Conservation (phyloP, 2,888 invertebrate genomes). For the Incurvaria masculella region DNA sequence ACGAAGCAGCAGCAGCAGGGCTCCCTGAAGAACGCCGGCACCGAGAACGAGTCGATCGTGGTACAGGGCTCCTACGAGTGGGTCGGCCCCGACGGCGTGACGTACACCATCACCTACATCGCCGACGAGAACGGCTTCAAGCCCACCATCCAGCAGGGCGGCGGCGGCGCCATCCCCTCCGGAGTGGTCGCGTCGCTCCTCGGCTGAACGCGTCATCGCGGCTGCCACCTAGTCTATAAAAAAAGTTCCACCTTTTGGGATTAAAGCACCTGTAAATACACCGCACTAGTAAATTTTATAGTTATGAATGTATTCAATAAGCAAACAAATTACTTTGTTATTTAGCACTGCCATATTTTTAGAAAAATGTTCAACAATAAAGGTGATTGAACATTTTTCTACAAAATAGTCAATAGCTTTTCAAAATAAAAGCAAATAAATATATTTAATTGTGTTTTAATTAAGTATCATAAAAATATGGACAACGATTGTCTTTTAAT, state of each 20-base stretch:
- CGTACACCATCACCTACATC: constrained; percentile 57
- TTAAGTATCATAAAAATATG: no score
- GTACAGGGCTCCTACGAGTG: constrained; percentile 51
- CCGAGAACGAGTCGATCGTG: constrained; percentile 48
- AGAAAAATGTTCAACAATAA: no score
- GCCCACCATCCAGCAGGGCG: constrained; percentile 42
- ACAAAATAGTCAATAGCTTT: no score
- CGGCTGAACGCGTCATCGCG: constrained; percentile 31
- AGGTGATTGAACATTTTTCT: no score
- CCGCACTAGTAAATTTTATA: neutral
- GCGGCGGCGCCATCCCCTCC: constrained; percentile 34
- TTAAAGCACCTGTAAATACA: neutral
- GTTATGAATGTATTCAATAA: no score
- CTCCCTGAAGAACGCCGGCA: constrained; percentile 44
- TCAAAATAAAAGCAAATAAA: no score
- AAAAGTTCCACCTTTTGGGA: neutral
- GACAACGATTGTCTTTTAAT: no score
- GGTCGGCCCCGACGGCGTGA: constrained; percentile 54
- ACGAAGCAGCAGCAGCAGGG: constrained; percentile 48
- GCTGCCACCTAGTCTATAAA: neutral
- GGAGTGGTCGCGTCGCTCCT: constrained; percentile 37
- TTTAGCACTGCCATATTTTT: no score
- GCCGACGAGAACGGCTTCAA: constrained; percentile 55
- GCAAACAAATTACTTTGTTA: no score
- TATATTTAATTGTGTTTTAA: no score